Evolutionary conservation across 2,888 invertebrate species (phyloP), one percentile per base, ranked within the genome.

Genomic region (Lottia gigantea): DNA sequence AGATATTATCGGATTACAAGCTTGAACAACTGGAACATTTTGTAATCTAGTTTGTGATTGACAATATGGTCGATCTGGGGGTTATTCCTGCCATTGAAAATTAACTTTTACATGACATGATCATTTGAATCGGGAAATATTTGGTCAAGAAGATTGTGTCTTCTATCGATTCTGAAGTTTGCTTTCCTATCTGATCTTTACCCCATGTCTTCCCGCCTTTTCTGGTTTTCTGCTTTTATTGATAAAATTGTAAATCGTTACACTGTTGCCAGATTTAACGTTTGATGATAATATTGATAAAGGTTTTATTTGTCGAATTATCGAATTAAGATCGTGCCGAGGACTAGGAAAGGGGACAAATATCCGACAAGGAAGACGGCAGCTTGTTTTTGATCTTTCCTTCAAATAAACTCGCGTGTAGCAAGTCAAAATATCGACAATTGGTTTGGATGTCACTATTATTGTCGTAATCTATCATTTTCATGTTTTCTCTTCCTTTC

Each of bases 361-460:
- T 55, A 55, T 11, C 55, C 23, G 23, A 55, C 55, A 55, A 23
- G 55, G 19, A 19, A 55, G 55, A 55, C 23, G 2, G 8, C 23
- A 11, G 23, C 19, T 23, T 55, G 19, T 19, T 55, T 55, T 55
- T 55, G 19, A 55, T 55, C 55, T 55, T 23, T 55, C 23, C 55
- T 14, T 55, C 55, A 55, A 55, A 55, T 55, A 55, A 23, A 55
- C 55, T 55, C 55, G 23, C 55, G 55, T 55, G 55, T 55, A 23
- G 55, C 23, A 19, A 55, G 23, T 55, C 19, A 55, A 23, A 23
- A 55, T n/a, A 55, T 55, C 19, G 55, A 55, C 55, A 19, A 11
- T 2, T 55, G 14, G 19, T 55, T 23, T 55, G 19, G 19, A 23
- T 19, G 23, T 55, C 19, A 12, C 8, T 55, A 23, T 55, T 55